Base-by-base conservation (phyloP, 2,888 invertebrate genomes). In the Adelognathus sp. region DNA sequence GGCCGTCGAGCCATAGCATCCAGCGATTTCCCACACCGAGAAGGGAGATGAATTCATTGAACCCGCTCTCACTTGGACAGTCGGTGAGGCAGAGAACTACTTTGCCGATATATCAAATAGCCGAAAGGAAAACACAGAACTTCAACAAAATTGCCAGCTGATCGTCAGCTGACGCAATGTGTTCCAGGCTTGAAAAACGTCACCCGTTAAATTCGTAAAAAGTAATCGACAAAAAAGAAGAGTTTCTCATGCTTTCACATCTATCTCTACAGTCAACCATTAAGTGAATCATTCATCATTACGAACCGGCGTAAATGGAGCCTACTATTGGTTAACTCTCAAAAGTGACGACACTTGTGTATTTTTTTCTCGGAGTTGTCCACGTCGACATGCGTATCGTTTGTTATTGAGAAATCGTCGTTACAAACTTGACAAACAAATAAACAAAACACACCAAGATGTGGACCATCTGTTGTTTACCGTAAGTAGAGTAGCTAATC, bases 401-500 rank as follows among this genome's bases (percentile, higher is more conserved):
- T 56, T 64, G n/a, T 44, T 14, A 16, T 39, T 61, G 31, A 27
- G 21, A 50, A 64, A 39, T 14, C 46, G 11, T 24, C 16, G 31
- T n/a, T 21, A n/a, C 7, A 63, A 76, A 1, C 46, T 50, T 16
- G n/a, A 73, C 29, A 50, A 56, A 27, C 4, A 1, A 18, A 7
- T n/a, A n/a, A n/a, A n/a, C n/a, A n/a, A n/a, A n/a, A n/a, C n/a
- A 50, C 18, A 18, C 7, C 50, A 78, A 21, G 7, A 80, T 80
- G 80, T 77, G 71, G 75, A 78, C 61, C 36, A 61, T 73, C 46
- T 78, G 69, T 31, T 80, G 78, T 31, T 44, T 80, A 9, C 58
- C 71, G 80, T 78, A 72, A 78, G 81, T n/a, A n/a, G n/a, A n/a
- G n/a, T n/a, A n/a, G n/a, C n/a, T n/a, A 7, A 60, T 36, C 6